phyloP scores from a whole-genome alignment of 2,113 vertebrate species.

The Promerops cafer region DNA sequence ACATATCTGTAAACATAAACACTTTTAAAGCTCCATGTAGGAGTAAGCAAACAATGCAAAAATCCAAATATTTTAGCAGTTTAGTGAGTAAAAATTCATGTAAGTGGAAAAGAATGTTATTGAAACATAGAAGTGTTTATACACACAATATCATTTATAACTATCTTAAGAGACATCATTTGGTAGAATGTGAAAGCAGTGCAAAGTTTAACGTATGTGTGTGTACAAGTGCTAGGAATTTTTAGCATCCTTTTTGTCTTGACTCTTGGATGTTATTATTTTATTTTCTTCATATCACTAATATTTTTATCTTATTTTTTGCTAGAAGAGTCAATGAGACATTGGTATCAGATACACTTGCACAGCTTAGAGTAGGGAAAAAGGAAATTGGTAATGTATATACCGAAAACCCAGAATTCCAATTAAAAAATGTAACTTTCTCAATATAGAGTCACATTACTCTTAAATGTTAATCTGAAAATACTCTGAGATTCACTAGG shows the following conservation, averaged over 20 bases:
- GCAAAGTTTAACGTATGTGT: not conserved
- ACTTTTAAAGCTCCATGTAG: fast-evolving
- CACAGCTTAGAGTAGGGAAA: not conserved
- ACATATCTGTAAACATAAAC: not conserved
- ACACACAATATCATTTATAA: not conserved
- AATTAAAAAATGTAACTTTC: not conserved
- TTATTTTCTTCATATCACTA: not conserved
- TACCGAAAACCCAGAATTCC: not conserved
- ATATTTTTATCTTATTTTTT: not conserved
- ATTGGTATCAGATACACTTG: not conserved
- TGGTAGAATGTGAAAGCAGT: not conserved
- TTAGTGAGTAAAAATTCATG: not conserved
- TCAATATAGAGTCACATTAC: not conserved
- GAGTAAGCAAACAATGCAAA: not conserved
- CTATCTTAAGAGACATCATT: not conserved
- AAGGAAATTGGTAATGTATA: not conserved
- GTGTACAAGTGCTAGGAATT: not conserved
- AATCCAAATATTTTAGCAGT: not conserved
- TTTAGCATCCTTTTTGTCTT: not conserved
- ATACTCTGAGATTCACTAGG: not conserved
- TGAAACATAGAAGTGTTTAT: not conserved
- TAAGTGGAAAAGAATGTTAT: not conserved
- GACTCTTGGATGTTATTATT: not conserved
- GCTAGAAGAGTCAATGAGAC: not conserved
- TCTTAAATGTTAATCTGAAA: not conserved